A percentile compares a stretch with the other conserved stretches of the same genome.
Evolutionary conservation across 1,140 invertebrate genomes (phyloP).

Genomic region (Linepithema humile): DNA sequence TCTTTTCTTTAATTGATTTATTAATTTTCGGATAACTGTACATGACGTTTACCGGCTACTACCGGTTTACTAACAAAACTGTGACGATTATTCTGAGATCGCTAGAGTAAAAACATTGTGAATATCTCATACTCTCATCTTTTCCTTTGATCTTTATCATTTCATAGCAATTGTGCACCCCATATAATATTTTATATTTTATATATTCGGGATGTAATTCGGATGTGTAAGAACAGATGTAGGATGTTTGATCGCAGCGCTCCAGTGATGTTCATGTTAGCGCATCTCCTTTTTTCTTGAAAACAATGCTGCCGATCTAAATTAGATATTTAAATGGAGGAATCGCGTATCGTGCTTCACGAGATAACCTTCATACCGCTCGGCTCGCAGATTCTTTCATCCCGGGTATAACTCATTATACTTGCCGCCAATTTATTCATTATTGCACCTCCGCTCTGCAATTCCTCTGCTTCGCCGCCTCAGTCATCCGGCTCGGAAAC

Average conservation of each 20-base stretch:
- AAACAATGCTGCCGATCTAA: background rate
- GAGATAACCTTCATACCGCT: constrained; percentile 58
- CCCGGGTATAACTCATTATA: constrained; percentile 51
- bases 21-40: background rate
- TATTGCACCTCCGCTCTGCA: constrained; percentile 68
- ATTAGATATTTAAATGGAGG: constrained; percentile 17
- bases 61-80: no score
- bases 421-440: constrained; percentile 70
- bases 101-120: background rate
- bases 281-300: background rate
- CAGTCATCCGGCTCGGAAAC: constrained; percentile 39
- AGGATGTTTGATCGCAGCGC: background rate
- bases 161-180: background rate
- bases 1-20: background rate
- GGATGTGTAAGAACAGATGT: background rate
- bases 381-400: constrained; percentile 62
- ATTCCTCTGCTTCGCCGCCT: constrained; percentile 52
- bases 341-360: constrained; percentile 11
- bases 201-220: background rate
- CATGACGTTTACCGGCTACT: background rate
- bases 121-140: background rate
- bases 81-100: no score
- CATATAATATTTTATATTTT: background rate
- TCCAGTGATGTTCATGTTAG: background rate
- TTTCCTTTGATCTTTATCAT: background rate